These are phyloP conservation scores for Aleadryas rufinucha DNA, from an alignment of 2,113 vertebrate genomes.

Conservation along the genomic window DNA sequence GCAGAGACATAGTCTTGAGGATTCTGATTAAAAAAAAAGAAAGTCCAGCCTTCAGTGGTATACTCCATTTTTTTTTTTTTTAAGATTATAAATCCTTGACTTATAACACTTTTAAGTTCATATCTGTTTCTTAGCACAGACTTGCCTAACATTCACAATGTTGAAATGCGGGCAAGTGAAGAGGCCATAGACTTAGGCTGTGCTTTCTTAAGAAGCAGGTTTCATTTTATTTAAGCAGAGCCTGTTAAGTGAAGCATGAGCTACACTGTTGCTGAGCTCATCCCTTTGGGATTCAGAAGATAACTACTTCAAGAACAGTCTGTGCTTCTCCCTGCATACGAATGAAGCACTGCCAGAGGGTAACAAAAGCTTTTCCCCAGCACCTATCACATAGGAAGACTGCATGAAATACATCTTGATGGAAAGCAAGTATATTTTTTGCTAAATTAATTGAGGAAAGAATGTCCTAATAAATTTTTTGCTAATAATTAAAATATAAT, in stretches of 20 bases:
- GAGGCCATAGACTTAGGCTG: not conserved
- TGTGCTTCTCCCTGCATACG: not conserved
- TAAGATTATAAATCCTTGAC: not conserved
- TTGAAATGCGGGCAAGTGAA: not conserved
- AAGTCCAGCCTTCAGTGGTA: not conserved
- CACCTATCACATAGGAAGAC: not conserved
- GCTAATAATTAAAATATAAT: not conserved
- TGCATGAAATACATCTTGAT: not conserved
- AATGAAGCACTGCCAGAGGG: not conserved
- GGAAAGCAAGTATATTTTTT: not conserved
- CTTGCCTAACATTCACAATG: not conserved
- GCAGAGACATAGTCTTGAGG: not conserved
- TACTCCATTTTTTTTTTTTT: fast-evolving
- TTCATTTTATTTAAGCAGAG: not conserved
- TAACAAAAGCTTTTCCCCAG: not conserved
- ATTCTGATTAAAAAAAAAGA: not conserved
- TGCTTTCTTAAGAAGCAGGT: not conserved
- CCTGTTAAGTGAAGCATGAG: not conserved
- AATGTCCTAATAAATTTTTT: not conserved
- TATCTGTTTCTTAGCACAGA: not conserved
- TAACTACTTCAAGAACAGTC: not conserved
- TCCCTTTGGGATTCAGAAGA: not conserved
- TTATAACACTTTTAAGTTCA: not conserved
- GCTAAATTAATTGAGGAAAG: not conserved
- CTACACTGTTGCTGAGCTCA: not conserved